Percentiles rank a stretch among this genome's conserved stretches.
phyloP scores from a whole-genome alignment of 2,797 vertebrate species.

The Champsocephalus esox region DNA sequence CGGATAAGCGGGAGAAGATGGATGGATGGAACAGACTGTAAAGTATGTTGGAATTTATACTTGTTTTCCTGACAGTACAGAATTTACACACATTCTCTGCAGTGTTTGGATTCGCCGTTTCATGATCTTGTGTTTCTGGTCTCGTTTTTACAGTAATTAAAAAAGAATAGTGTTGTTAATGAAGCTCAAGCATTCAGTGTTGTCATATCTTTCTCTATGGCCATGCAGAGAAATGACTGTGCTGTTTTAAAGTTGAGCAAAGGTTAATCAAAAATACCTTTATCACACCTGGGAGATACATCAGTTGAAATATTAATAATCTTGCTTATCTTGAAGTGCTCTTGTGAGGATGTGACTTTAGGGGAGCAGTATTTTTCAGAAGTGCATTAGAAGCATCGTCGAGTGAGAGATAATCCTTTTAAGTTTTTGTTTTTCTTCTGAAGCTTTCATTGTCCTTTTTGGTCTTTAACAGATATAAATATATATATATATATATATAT shows the following conservation, averaged over 20 bases:
- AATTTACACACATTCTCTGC: neutral
- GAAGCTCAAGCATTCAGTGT: neutral
- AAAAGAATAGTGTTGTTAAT: neutral
- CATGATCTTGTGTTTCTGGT: neutral
- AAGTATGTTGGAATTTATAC: neutral
- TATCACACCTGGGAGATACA: neutral
- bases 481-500: too few species aligned
- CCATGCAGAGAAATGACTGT: neutral
- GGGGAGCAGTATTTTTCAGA: neutral
- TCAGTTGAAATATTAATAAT: neutral
- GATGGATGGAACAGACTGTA: neutral
- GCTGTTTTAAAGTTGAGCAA: slow-evolving; percentile 14
- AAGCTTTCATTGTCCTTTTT: too few species aligned
- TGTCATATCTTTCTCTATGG: neutral
- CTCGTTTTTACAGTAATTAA: neutral
- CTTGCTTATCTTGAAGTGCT: neutral
- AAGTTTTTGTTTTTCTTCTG: neutral
- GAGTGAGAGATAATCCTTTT: neutral
- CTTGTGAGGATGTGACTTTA: neutral
- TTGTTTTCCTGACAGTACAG: neutral
- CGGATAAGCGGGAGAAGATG: too few species aligned
- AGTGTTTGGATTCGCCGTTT: neutral
- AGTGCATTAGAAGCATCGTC: neutral
- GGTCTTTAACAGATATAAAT: too few species aligned
- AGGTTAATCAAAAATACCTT: slow-evolving; percentile 9